A percentile compares a stretch with the other conserved stretches of the same genome.
Conservation (phyloP, 2,888 invertebrate genomes). For the Diploptera punctata region DNA sequence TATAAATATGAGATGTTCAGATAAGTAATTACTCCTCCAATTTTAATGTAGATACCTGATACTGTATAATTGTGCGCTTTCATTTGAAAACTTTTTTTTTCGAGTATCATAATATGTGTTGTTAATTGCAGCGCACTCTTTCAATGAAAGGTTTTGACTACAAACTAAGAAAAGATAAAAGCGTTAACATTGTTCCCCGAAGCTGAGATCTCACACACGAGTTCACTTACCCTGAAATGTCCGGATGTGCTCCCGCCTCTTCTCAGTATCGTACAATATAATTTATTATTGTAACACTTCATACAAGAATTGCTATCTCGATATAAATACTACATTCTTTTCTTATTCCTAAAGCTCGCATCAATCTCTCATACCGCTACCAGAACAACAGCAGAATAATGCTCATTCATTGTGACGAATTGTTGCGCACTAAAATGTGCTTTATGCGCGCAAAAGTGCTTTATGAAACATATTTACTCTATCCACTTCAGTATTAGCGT, state of each 20-base stretch:
- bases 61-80: background rate
- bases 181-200: background rate
- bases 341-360: background rate
- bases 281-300: constrained; percentile 24
- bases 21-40: too few relatives aligned
- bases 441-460: background rate
- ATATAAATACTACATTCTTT: background rate
- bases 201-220: background rate
- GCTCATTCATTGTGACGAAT: constrained; percentile 11
- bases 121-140: background rate
- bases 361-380: background rate
- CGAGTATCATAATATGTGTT: background rate
- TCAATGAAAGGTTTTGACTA: constrained; percentile 3
- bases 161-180: background rate
- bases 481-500: too few relatives aligned
- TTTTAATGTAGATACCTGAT: too few relatives aligned
- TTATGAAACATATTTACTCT: background rate
- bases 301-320: constrained; percentile 22
- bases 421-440: background rate
- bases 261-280: background rate
- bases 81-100: background rate
- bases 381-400: constrained; percentile 15
- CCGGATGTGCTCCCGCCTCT: constrained; percentile 6
- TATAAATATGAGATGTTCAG: too few relatives aligned
- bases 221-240: constrained; percentile 10